Conservation (phyloP, 2,888 invertebrate species). For the Drosophila prolongata region DNA sequence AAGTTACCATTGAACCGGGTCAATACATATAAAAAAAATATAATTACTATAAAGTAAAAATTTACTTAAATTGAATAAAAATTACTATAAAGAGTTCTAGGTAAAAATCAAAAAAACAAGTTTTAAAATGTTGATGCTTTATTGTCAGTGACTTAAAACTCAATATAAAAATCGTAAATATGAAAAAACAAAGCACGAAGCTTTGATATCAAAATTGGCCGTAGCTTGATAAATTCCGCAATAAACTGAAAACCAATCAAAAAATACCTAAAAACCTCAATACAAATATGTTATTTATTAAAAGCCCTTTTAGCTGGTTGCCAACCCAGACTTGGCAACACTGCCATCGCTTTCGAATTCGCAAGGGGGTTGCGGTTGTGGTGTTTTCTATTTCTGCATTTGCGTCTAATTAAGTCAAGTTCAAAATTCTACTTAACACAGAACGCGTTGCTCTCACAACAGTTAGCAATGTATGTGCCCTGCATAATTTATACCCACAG, state of each 20-base stretch:
- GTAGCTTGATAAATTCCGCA: too few relatives aligned
- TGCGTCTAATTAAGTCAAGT: constrained; percentile 72
- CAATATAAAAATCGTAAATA: too few relatives aligned
- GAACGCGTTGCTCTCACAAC: constrained; percentile 44
- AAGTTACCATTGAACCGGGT: too few relatives aligned
- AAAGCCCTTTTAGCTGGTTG: not conserved
- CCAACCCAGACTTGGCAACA: constrained; percentile 9
- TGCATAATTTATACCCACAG: constrained; percentile 60
- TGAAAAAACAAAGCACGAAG: too few relatives aligned
- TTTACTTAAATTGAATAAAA: too few relatives aligned
- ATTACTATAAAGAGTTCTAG: too few relatives aligned
- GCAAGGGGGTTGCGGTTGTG: constrained; percentile 45
- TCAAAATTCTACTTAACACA: constrained; percentile 62
- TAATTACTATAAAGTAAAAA: too few relatives aligned
- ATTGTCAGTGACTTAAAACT: too few relatives aligned
- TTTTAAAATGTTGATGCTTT: too few relatives aligned
- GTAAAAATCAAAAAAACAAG: too few relatives aligned
- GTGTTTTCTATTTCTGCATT: constrained; percentile 56
- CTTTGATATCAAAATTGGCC: too few relatives aligned
- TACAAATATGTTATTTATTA: not conserved
- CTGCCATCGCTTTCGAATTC: constrained; percentile 19
- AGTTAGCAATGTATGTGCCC: constrained; percentile 33
- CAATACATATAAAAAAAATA: too few relatives aligned
- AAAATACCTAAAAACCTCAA: not conserved
- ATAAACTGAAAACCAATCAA: not conserved